These are phyloP conservation scores for Melinaea menophilus DNA, from an alignment of 2,888 invertebrate genomes.

Conservation along the genomic window DNA sequence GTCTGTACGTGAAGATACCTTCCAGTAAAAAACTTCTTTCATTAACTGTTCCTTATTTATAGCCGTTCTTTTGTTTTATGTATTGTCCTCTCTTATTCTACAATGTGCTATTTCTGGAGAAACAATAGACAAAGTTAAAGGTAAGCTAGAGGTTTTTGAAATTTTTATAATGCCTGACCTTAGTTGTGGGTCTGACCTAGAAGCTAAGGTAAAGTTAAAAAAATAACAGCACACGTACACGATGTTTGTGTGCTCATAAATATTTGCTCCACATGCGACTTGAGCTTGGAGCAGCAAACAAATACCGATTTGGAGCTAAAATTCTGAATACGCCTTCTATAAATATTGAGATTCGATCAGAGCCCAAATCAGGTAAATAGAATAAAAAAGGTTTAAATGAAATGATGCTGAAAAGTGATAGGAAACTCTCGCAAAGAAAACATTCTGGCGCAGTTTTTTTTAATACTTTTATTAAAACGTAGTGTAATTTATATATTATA, in stretches of 20 bases:
- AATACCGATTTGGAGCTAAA: constrained; percentile 28
- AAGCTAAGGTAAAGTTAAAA: constrained; percentile 28
- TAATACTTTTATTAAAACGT: neutral
- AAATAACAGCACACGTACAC: constrained; percentile 29
- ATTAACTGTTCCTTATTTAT: neutral
- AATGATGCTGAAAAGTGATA: constrained; percentile 30
- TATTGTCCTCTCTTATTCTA: constrained; percentile 20
- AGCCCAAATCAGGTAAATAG: constrained; percentile 32
- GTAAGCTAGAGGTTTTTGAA: constrained; percentile 27
- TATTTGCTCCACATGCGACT: constrained; percentile 31
- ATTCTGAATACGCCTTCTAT: constrained; percentile 29
- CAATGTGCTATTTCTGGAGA: constrained; percentile 17
- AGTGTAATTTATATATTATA: too few relatives aligned
- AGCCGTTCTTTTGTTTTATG: neutral
- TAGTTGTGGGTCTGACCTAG: constrained; percentile 29
- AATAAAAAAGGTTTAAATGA: constrained; percentile 30
- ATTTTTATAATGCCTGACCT: constrained; percentile 30
- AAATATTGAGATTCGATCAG: constrained; percentile 33
- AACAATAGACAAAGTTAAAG: constrained; percentile 26
- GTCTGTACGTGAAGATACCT: too few relatives aligned
- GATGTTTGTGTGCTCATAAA: constrained; percentile 29
- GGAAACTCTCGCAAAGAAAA: constrained; percentile 18
- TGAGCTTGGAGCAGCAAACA: constrained; percentile 24
- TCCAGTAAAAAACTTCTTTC: neutral
- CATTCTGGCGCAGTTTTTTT: constrained; percentile 20